A percentile compares a stretch with the other conserved stretches of the same genome.
Evolutionary conservation across 1,140 invertebrate species (phyloP).

Genomic region (Papilio aristodemus): DNA sequence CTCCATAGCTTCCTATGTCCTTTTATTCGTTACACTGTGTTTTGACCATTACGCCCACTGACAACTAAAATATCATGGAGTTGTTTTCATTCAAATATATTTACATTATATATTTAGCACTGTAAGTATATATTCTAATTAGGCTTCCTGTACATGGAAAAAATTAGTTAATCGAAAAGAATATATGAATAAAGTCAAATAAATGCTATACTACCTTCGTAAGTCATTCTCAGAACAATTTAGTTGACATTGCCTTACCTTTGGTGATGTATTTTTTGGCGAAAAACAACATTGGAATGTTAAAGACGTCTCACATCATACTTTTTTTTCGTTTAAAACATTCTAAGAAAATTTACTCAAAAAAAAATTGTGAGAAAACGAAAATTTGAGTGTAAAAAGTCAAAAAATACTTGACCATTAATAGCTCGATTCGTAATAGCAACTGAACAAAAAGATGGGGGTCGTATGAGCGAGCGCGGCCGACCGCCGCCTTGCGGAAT

Average conservation of each 20-base stretch:
- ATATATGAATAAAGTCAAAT: slow-evolving; percentile 73
- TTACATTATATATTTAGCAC: slow-evolving; percentile 22
- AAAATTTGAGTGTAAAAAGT: slow-evolving; percentile 82
- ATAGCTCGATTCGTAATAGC: slow-evolving; percentile 77
- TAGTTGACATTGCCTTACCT: slow-evolving; percentile 70
- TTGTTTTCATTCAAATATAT: slow-evolving; percentile 28
- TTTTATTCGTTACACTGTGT: slow-evolving; percentile 32
- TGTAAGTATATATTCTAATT: slow-evolving; percentile 29
- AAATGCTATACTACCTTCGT: slow-evolving; percentile 81
- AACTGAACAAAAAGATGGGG: slow-evolving; percentile 72
- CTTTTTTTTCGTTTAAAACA: slow-evolving; percentile 51
- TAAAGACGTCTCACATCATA: slow-evolving; percentile 58
- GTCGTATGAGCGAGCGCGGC: slow-evolving; percentile 45
- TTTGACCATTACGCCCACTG: slow-evolving; percentile 18
- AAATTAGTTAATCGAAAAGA: slow-evolving; percentile 42
- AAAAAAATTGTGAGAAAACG: slow-evolving; percentile 59
- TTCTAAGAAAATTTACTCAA: slow-evolving; percentile 59
- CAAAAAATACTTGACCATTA: slow-evolving; percentile 81
- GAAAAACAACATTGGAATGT: slow-evolving; percentile 71
- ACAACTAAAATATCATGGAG: slow-evolving; percentile 31
- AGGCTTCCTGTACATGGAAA: slow-evolving; percentile 20
- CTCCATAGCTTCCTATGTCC: slow-evolving; percentile 42
- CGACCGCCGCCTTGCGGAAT: slow-evolving; percentile 41
- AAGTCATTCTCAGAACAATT: slow-evolving; percentile 58
- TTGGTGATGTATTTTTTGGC: slow-evolving; percentile 65